Evolutionary conservation across 2,113 vertebrate genomes (phyloP).

Genomic region (Apteryx mantelli): DNA sequence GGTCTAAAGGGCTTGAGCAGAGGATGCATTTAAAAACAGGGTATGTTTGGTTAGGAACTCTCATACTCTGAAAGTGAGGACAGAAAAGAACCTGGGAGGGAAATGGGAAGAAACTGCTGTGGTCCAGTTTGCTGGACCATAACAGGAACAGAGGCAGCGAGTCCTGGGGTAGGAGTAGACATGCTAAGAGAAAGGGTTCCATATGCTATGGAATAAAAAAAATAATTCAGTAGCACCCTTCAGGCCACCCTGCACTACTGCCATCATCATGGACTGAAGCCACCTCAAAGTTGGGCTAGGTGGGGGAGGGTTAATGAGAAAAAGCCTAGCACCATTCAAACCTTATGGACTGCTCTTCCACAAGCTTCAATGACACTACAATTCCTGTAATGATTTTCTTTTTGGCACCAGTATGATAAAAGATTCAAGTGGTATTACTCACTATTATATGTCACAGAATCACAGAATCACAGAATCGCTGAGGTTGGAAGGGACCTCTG

Average conservation of each 20-base stretch:
- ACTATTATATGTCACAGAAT: background rate
- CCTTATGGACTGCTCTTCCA: background rate
- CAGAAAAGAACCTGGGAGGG: background rate
- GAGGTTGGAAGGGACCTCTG: no score
- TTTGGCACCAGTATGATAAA: background rate
- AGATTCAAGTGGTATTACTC: background rate
- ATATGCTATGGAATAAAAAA: background rate
- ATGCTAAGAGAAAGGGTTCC: background rate
- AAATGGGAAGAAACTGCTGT: background rate
- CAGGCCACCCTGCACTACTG: background rate
- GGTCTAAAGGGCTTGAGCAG: background rate
- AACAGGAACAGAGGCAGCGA: background rate
- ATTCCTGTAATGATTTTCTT: background rate
- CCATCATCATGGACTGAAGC: background rate
- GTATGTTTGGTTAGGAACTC: background rate
- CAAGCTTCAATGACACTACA: background rate
- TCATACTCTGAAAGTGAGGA: rapidly evolving
- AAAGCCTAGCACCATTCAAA: background rate
- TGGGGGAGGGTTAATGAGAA: background rate
- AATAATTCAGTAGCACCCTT: background rate
- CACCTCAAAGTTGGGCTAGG: background rate
- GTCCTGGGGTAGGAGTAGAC: background rate
- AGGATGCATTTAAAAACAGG: rapidly evolving
- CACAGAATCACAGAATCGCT: no score
- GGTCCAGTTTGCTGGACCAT: rapidly evolving